Evolutionary conservation across 2,888 invertebrate species (phyloP).

Genomic region (Apantesis nais): DNA sequence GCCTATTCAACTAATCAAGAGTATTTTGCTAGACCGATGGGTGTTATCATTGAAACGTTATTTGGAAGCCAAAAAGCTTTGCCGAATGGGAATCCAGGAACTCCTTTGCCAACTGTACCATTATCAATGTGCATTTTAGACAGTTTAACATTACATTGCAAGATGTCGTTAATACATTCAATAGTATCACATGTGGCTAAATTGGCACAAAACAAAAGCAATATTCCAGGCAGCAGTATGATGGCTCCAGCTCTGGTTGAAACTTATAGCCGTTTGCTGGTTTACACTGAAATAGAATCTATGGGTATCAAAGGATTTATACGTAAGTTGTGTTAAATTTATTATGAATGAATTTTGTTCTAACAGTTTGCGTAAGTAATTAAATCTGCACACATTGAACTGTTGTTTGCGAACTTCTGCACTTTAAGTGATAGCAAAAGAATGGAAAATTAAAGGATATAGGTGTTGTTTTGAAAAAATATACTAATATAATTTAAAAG

Average conservation of each 20-base stretch:
- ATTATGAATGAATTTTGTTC: neutral
- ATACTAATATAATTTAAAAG: too few relatives aligned
- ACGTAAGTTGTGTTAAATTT: conserved; percentile 84
- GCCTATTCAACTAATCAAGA: conserved; percentile 98
- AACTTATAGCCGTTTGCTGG: conserved; percentile 96
- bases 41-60: conserved; percentile 94
- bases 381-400: too few relatives aligned
- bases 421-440: too few relatives aligned
- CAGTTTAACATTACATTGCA: conserved; percentile 97
- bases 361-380: neutral
- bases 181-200: conserved; percentile 96
- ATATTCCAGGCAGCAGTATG: conserved; percentile 87
- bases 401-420: too few relatives aligned
- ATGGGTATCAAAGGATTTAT: conserved; percentile 98
- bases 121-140: conserved; percentile 97
- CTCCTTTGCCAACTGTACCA: conserved; percentile 92
- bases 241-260: conserved; percentile 97
- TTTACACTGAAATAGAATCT: conserved; percentile 98
- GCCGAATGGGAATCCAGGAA: conserved; percentile 80
- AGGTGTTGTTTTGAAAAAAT: too few relatives aligned
- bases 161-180: conserved; percentile 94
- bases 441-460: too few relatives aligned
- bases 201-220: conserved; percentile 94
- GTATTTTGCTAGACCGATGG: conserved; percentile 96
- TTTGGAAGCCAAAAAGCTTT: conserved; percentile 88